Percentiles rank a stretch among this genome's conserved stretches.
Conservation (phyloP, 1,140 invertebrate genomes). For the Teleogryllus occipitalis region DNA sequence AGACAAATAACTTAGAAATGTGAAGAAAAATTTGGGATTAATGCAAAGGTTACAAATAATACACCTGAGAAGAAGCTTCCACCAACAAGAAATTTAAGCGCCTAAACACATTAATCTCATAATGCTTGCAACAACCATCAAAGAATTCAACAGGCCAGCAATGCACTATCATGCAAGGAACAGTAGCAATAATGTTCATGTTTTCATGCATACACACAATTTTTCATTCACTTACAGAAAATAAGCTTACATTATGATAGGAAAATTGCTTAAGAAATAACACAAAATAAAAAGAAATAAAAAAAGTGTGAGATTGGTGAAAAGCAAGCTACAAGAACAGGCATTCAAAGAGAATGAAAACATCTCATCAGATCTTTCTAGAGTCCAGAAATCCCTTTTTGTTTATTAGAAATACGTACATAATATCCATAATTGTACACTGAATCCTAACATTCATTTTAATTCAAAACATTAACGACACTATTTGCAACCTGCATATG, state of each 20-base stretch:
- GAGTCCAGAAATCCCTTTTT: conserved; percentile 24
- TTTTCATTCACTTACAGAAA: neutral
- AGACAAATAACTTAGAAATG: neutral
- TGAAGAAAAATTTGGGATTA: neutral
- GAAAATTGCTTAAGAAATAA: neutral
- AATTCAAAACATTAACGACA: neutral
- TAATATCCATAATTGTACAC: neutral
- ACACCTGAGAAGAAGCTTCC: neutral
- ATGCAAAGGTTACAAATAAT: neutral
- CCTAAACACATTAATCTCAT: neutral
- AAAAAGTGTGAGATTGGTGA: neutral
- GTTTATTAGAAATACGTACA: neutral
- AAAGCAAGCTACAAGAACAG: neutral
- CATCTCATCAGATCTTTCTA: neutral
- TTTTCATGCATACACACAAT: neutral
- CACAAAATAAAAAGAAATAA: neutral
- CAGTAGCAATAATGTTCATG: neutral
- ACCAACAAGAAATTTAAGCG: neutral
- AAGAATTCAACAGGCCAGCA: neutral
- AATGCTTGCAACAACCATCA: neutral
- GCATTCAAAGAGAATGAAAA: neutral
- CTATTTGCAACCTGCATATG: neutral
- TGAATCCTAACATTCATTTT: neutral
- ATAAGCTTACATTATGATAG: neutral
- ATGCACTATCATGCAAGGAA: neutral